Evolutionary conservation across 2,797 vertebrate genomes (phyloP).

Genomic region (Aulostomus chinensis): DNA sequence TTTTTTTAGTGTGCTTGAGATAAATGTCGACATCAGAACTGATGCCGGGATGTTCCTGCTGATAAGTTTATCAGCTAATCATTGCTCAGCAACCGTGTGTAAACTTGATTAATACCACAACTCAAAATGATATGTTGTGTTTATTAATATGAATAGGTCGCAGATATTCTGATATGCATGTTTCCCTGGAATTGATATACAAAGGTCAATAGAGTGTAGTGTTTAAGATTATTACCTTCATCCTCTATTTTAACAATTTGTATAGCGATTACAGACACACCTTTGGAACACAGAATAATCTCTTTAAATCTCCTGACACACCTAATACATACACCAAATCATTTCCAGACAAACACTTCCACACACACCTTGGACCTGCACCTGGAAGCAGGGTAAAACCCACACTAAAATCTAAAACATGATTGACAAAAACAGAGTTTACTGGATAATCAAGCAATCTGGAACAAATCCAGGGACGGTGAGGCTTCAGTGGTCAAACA

Average conservation of each 20-base stretch:
- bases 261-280: conserved; percentile 47
- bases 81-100: too few species aligned
- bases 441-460: not conserved
- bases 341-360: conserved; percentile 28
- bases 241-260: conserved; percentile 33
- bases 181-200: not conserved
- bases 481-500: conserved; percentile 3
- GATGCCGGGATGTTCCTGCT: not conserved
- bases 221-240: conserved; percentile 24
- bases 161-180: not conserved
- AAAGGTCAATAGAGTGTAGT: conserved; percentile 10
- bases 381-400: too few species aligned
- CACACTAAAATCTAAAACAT: conserved; percentile 9
- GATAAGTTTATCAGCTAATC: too few species aligned
- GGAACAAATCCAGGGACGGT: not conserved
- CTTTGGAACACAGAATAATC: conserved; percentile 53
- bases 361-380: conserved; percentile 12
- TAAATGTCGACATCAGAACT: not conserved
- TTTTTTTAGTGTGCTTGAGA: not conserved
- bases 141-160: not conserved
- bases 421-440: not conserved
- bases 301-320: conserved; percentile 45
- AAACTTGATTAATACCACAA: too few species aligned
- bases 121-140: too few species aligned
- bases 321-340: conserved; percentile 36